Evolutionary conservation across 2,888 invertebrate species (phyloP).

Genomic region (Drosophila cognata): DNA sequence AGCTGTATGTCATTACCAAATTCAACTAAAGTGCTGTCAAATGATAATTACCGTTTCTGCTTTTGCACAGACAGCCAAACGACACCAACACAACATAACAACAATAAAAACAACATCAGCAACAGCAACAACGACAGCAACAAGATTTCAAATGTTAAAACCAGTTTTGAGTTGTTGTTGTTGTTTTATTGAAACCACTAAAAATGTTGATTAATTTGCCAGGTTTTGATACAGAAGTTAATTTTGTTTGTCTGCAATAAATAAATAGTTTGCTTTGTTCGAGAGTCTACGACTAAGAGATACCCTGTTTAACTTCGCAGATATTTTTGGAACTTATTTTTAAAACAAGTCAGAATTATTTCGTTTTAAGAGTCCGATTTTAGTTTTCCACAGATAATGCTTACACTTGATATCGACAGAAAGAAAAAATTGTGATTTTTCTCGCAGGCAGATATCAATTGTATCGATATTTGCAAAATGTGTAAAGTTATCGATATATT

Average conservation of each 20-base stretch:
- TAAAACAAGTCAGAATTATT: not conserved
- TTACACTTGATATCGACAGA: no score
- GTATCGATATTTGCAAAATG: not conserved
- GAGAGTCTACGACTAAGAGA: not conserved
- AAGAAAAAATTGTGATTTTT: not conserved
- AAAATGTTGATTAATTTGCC: constrained; percentile 52
- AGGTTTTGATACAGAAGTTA: constrained; percentile 30
- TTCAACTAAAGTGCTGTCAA: constrained; percentile 77
- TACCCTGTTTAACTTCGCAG: not conserved
- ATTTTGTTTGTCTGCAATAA: constrained; percentile 10
- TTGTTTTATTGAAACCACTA: constrained; percentile 39
- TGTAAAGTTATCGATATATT: no score
- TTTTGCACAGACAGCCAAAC: constrained; percentile 47
- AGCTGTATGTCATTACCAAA: constrained; percentile 69
- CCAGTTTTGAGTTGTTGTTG: constrained; percentile 45
- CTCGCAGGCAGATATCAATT: not conserved
- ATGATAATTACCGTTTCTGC: constrained; percentile 77
- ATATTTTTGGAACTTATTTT: not conserved
- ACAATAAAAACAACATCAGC: constrained; percentile 5
- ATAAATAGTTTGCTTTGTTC: not conserved
- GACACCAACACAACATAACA: constrained; percentile 49
- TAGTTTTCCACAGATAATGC: not conserved
- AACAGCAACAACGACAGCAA: not conserved
- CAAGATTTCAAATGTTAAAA: constrained; percentile 34
- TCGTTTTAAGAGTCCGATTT: no score